Evolutionary conservation across 1,140 invertebrate species (phyloP).

Genomic region (Zelostemma sp.): DNA sequence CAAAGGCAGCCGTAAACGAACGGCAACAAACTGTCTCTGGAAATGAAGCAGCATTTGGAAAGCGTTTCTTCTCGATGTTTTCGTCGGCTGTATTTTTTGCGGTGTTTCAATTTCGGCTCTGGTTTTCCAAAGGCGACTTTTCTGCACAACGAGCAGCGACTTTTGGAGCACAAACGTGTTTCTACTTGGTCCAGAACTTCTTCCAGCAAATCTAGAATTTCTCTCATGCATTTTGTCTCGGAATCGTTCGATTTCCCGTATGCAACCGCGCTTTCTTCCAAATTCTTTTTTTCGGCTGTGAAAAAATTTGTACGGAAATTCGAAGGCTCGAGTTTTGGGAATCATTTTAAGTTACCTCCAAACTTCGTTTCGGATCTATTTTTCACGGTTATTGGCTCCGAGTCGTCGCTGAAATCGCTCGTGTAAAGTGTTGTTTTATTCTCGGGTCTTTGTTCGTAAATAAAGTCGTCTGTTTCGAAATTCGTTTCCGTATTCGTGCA

Average conservation of each 20-base stretch:
- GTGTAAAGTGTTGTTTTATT: background rate
- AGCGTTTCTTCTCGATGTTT: conserved; percentile 3
- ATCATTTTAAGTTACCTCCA: no score
- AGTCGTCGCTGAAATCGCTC: background rate
- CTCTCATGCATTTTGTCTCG: background rate
- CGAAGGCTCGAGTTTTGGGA: no score
- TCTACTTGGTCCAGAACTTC: conserved; percentile 13
- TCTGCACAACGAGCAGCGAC: background rate
- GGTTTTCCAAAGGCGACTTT: background rate
- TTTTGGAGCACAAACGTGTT: background rate
- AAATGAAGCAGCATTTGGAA: conserved; percentile 4
- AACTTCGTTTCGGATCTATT: background rate
- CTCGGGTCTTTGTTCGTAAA: background rate
- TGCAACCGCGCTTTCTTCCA: background rate
- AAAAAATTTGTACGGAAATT: background rate
- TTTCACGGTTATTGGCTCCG: background rate
- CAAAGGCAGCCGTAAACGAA: conserved; percentile 49
- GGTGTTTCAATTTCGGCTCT: background rate
- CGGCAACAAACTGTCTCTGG: conserved; percentile 33
- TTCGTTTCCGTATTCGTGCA: background rate
- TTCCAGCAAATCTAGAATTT: conserved; percentile 8
- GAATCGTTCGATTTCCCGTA: background rate
- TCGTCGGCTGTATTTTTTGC: background rate
- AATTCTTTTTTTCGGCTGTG: background rate
- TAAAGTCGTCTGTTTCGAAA: background rate